Conservation (phyloP, 35 echinoderm and acorn worm species). For the Hemicentrotus pulcherrimus region DNA sequence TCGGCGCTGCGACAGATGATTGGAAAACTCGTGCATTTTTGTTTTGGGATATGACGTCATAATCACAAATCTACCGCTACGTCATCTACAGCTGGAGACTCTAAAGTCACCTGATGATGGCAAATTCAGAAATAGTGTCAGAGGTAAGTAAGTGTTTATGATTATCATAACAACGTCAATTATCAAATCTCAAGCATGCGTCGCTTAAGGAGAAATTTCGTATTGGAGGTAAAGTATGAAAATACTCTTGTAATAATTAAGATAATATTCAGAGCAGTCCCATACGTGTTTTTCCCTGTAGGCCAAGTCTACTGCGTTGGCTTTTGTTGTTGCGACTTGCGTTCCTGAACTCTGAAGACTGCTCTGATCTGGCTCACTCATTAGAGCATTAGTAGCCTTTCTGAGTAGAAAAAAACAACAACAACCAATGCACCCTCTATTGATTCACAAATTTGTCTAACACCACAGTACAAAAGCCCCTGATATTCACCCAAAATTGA, state of each 20-base stretch:
- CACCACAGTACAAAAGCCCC: too few relatives aligned
- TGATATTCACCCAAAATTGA: too few relatives aligned
- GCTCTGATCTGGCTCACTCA: too few relatives aligned
- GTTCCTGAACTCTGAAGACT: neutral
- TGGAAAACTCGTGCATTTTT: neutral
- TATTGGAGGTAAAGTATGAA: neutral
- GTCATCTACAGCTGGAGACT: neutral
- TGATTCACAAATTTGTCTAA: too few relatives aligned
- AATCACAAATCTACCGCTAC: neutral
- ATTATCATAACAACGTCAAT: neutral
- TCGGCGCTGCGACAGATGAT: too few relatives aligned
- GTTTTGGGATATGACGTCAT: conserved; percentile 17
- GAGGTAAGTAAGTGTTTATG: conserved; percentile 6
- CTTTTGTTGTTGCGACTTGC: neutral
- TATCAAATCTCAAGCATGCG: neutral
- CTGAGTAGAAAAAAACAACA: too few relatives aligned
- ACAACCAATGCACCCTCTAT: too few relatives aligned
- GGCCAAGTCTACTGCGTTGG: too few relatives aligned
- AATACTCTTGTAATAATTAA: neutral
- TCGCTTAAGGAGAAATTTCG: neutral
- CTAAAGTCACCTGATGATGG: neutral
- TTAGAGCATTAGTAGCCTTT: too few relatives aligned
- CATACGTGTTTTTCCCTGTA: neutral
- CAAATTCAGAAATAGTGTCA: neutral
- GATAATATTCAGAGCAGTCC: neutral